Percentiles rank a stretch among this genome's conserved stretches.
Conservation (phyloP, 2,113 vertebrate genomes). For the Actenoides hombroni region DNA sequence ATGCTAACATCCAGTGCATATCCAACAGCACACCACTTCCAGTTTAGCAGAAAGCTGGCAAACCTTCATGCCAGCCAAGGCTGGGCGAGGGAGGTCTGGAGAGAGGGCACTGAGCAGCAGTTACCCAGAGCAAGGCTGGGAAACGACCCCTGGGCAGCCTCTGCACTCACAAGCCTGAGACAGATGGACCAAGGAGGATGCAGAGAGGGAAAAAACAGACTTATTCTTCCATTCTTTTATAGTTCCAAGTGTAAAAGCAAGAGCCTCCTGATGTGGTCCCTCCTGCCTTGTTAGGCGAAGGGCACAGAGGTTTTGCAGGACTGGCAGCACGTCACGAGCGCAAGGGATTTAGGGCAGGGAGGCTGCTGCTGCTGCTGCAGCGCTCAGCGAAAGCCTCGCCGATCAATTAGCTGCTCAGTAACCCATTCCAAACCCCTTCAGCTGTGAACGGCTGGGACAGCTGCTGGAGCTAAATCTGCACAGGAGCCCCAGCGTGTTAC, state of each 20-base stretch:
- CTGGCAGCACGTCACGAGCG: neutral
- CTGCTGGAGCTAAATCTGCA: neutral
- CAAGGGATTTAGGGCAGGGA: neutral
- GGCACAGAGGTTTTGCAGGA: neutral
- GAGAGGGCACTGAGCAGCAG: slow-evolving; percentile 40
- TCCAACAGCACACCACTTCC: neutral
- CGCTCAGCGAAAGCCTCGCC: neutral
- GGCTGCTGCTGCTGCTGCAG: neutral
- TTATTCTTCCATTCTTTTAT: too few relatives aligned
- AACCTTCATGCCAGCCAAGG: neutral
- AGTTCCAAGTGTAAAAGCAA: neutral
- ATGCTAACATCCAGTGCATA: neutral
- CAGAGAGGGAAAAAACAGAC: neutral
- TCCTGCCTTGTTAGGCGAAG: neutral
- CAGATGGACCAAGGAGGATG: neutral
- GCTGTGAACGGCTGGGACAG: neutral
- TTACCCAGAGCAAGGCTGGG: slow-evolving; percentile 20
- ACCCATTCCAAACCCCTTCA: neutral
- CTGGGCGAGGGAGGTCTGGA: neutral
- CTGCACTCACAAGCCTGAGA: neutral
- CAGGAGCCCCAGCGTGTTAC: neutral
- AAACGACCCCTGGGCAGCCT: neutral
- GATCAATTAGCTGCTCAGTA: slow-evolving; percentile 9
- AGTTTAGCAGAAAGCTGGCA: neutral
- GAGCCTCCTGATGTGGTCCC: neutral